Evolutionary conservation across 2,888 invertebrate genomes (phyloP).

Genomic region (Nycteola revayana): DNA sequence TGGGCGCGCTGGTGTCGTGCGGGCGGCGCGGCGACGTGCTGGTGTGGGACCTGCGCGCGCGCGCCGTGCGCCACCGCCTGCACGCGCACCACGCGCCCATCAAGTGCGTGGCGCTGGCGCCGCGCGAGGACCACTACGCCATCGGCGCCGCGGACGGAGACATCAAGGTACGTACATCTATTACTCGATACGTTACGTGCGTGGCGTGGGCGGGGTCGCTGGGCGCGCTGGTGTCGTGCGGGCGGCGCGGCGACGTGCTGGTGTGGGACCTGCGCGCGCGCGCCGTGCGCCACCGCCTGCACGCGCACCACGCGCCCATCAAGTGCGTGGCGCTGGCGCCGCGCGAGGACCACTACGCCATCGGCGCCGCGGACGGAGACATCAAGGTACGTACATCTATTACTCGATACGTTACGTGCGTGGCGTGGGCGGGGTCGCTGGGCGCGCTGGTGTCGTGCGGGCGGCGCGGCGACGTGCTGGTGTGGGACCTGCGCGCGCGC

Average conservation of each 20-base stretch:
- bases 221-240: conserved; percentile 97
- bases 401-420: conserved; percentile 95
- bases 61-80: conserved; percentile 91
- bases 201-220: conserved; percentile 93
- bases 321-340: conserved; percentile 97
- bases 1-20: conserved; percentile 96
- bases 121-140: conserved; percentile 97
- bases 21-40: conserved; percentile 98
- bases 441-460: conserved; percentile 98
- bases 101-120: conserved; percentile 96
- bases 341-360: conserved; percentile 97
- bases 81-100: conserved; percentile 96
- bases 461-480: conserved; percentile 97
- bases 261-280: conserved; percentile 97
- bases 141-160: conserved; percentile 97
- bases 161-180: conserved; percentile 89
- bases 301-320: conserved; percentile 96
- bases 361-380: conserved; percentile 96
- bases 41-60: conserved; percentile 96
- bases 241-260: conserved; percentile 97
- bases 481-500: conserved; percentile 97
- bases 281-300: conserved; percentile 89
- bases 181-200: conserved; percentile 96
- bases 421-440: conserved; percentile 94
- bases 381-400: conserved; percentile 91